Evolutionary conservation across 2,888 invertebrate genomes (phyloP), one percentile per base, ranked within the genome.

Genomic region (Rhingia rostrata): DNA sequence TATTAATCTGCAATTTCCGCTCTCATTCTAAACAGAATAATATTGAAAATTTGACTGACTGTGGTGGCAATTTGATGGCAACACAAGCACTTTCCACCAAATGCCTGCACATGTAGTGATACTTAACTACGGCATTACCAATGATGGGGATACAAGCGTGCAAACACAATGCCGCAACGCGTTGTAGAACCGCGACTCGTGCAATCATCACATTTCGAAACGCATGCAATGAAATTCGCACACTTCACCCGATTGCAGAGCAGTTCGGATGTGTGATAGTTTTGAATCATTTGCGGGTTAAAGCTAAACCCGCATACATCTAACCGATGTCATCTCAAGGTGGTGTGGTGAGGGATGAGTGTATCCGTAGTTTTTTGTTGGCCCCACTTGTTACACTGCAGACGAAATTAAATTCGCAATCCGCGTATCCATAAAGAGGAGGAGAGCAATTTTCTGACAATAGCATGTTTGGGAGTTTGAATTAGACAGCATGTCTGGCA

Each of bases 1-100:
- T 51, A 81, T 81, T 74, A 69, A 81, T 74, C 74, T 74, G 67
- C 63, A 63, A 69, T 63, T 63, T 81, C 12, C 32, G 14, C 10
- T 60, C 9, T 43, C 49, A 43, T 14, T 41, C 49, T 67, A 43
- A 56, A 63, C 43, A 67, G 14, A 14, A 54, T 30, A 37, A 79
- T 47, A 73, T 67, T 67, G 73, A 54, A 73, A 58, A 63, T 51
- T 41, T 63, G 54, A 70, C 63, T 43, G 47, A 4, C 64, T 33
- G 49, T n/a, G 41, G 22, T 22, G 22, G 22, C 22, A 22, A 22
- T 22, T 22, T 22, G 22, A 22, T 22, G 22, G 22, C 22, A 22
- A 22, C 22, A 22, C 22, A 2, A 22, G 35, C 5, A 39, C 39
- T n/a, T 54, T 35, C 1, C n/a, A 12, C 14, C 10, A 32, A 37